Conservation (phyloP, 2,888 invertebrate species). For the Drosophila mayaguana region DNA sequence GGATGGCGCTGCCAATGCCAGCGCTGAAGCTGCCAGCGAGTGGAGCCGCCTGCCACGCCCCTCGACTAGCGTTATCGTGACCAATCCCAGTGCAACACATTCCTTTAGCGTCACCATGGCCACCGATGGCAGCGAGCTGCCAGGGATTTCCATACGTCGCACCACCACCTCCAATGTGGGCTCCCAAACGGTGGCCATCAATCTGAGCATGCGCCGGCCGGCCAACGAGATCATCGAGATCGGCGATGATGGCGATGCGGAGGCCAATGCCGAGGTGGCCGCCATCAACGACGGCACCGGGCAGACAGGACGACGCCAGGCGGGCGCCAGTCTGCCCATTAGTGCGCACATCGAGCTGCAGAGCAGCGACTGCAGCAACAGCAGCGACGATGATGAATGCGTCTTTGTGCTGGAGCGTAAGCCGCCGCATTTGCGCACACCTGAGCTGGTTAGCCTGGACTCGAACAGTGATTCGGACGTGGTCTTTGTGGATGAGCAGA, state of each 20-base stretch:
- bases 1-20: neutral
- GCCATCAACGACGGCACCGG: conserved; percentile 59
- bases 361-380: conserved; percentile 68
- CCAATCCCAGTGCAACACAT: conserved; percentile 73
- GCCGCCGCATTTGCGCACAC: conserved; percentile 85
- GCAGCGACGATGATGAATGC: conserved; percentile 80
- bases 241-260: conserved; percentile 70
- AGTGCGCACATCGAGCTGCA: conserved; percentile 81
- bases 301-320: conserved; percentile 51
- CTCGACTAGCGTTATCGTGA: conserved; percentile 71
- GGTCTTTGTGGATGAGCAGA: conserved; percentile 82
- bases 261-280: conserved; percentile 74
- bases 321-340: conserved; percentile 66
- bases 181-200: conserved; percentile 81
- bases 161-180: conserved; percentile 68
- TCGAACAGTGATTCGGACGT: conserved; percentile 85
- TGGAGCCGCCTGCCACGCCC: conserved; percentile 48
- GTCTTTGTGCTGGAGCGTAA: conserved; percentile 84
- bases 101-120: conserved; percentile 78
- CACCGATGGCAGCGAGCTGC: conserved; percentile 74
- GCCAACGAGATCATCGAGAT: conserved; percentile 76
- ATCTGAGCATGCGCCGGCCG: conserved; percentile 83
- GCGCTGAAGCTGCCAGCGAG: conserved; percentile 16
- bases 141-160: conserved; percentile 72
- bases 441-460: conserved; percentile 83